phyloP scores from a whole-genome alignment of 2,888 invertebrate genomes.

The Scaptomyza flava region DNA sequence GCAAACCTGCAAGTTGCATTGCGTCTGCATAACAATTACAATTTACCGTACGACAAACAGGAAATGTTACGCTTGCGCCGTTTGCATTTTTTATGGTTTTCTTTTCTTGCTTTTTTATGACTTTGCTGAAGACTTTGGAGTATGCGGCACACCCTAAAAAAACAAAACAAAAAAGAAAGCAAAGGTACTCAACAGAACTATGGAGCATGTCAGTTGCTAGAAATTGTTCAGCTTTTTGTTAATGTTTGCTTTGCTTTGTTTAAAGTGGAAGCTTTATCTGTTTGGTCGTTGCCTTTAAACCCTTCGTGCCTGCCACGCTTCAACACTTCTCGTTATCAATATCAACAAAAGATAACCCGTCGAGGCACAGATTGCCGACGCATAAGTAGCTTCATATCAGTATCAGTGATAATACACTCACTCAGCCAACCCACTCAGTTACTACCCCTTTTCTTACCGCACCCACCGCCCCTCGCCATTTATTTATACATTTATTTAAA shows the following conservation, averaged over 20 bases:
- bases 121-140: conserved; percentile 23
- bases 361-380: conserved; percentile 3
- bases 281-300: conserved; percentile 18
- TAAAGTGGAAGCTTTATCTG: conserved; percentile 45
- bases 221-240: neutral
- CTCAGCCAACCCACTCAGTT: neutral
- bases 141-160: conserved; percentile 43
- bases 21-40: conserved; percentile 74
- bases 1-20: conserved; percentile 30
- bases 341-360: conserved; percentile 67
- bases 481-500: conserved; percentile 56
- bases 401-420: conserved; percentile 43
- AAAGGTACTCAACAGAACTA: neutral
- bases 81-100: conserved; percentile 31
- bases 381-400: conserved; percentile 11
- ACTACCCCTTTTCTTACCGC: neutral
- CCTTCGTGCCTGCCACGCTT: conserved; percentile 20
- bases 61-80: conserved; percentile 68
- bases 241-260: conserved; percentile 11
- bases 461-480: conserved; percentile 2
- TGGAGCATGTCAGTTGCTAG: neutral
- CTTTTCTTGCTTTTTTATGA: conserved; percentile 36
- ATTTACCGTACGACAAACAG: conserved; percentile 72
- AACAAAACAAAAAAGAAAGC: neutral
- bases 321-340: conserved; percentile 50